phyloP scores from a whole-genome alignment of 2,113 vertebrate genomes.

The Sula dactylatra region DNA sequence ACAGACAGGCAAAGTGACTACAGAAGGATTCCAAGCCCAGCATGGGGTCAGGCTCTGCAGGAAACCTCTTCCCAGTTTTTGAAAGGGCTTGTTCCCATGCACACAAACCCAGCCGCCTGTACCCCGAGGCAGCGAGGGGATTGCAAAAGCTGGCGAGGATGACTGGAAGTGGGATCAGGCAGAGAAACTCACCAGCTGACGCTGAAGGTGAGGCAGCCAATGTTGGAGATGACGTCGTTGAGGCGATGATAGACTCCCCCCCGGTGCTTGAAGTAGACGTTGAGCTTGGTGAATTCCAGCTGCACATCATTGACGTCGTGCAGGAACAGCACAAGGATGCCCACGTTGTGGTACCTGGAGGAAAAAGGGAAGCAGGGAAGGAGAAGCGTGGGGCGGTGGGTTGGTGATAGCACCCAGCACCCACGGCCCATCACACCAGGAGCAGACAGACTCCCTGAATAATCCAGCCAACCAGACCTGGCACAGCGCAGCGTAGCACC shows the following conservation, averaged over 20 bases:
- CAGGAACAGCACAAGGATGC: conserved; percentile 92
- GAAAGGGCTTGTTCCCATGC: neutral
- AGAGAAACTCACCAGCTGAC: conserved; percentile 83
- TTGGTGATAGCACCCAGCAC: neutral
- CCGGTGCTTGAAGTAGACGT: conserved; percentile 91
- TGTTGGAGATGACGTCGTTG: conserved; percentile 84
- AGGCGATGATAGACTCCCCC: conserved; percentile 78
- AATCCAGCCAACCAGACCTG: neutral
- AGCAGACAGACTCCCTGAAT: neutral
- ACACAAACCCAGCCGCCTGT: neutral
- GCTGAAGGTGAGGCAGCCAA: conserved; percentile 88
- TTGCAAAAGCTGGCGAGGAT: neutral
- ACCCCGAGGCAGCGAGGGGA: neutral
- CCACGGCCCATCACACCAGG: fast-evolving
- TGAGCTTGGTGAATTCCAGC: conserved; percentile 96
- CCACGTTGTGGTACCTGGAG: conserved; percentile 91
- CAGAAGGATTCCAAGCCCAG: conserved; percentile 46
- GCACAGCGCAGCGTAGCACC: neutral
- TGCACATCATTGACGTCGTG: conserved; percentile 91
- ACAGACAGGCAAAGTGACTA: neutral
- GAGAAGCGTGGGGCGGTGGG: fast-evolving
- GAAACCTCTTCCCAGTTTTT: neutral
- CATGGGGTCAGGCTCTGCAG: neutral
- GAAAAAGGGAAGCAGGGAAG: too few species aligned
- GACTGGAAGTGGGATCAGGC: fast-evolving